Base-by-base conservation (phyloP, 2,113 vertebrate genomes). In the Myanophis thanlyinensis region DNA sequence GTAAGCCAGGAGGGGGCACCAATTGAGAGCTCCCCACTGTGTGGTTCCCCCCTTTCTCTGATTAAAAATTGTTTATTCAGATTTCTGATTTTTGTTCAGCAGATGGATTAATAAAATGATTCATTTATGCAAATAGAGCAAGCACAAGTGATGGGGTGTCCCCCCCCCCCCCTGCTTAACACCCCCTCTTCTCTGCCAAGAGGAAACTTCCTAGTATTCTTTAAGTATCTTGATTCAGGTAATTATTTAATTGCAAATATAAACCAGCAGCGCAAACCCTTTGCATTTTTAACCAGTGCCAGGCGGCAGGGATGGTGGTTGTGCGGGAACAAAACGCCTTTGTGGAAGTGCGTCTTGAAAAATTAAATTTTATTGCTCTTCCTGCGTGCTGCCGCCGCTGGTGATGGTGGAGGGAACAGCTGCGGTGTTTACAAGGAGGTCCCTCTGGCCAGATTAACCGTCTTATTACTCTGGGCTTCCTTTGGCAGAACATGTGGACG, bases 271-370 rank as follows among this genome's bases (percentile, higher is more conserved):
- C 95, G 93, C 80, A 92, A 94, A 51, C 18, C 95, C 94, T 96
- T 95, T 94, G 93, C 92, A 67, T 88, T 95, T 96, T 95, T 95
- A 96, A 92, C 95, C 94, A 0, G 87, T 91, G 94, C 91, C 52
- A 86, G 56, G 0, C 53, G 4, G 73, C 0, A 13, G 40, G 51
- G 91, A 92, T 94, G 87, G 84, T 44, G 91, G 93, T 40, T 7
- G 86, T 90, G 90, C 62, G 4, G 59, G 62, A 35, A 30, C 91
- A 93, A 92, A 91, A 90, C 85, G n/a, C 92, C 93, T 40, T 92
- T 92, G 87, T 91, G 88, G 12, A 93, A 4, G 90, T 46, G 56
- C 53, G 80, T 92, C 56, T 54, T 95, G 85, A 30, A 40, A n/a
- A 20, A 18, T 9, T 1, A 40, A 85, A 54, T 52, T 67, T 30